These are phyloP conservation scores for Trissoscelio sp. DNA, from an alignment of 2,888 invertebrate species.

Conservation along the genomic window DNA sequence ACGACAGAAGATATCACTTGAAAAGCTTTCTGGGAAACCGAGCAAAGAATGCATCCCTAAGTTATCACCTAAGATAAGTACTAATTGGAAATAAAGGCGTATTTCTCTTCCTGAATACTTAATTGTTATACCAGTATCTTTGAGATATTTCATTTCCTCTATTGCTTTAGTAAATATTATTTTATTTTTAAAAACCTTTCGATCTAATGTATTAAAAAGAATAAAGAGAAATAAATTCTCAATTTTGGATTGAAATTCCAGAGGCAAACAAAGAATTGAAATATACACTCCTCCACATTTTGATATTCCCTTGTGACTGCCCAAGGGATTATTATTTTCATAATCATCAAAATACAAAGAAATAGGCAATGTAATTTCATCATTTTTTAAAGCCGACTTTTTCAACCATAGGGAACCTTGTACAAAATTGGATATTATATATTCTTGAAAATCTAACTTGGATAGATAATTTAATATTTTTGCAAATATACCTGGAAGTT, in stretches of 20 bases:
- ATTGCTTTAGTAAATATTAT: constrained; percentile 24
- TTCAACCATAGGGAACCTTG: constrained; percentile 33
- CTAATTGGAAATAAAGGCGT: constrained; percentile 17
- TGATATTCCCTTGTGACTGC: background rate
- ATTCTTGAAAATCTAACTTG: no score
- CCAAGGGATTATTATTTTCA: constrained; percentile 25
- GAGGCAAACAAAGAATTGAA: constrained; percentile 6
- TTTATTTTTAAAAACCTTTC: background rate
- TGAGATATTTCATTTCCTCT: background rate
- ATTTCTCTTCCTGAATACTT: background rate
- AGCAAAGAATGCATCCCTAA: constrained; percentile 12
- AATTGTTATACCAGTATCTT: constrained; percentile 32
- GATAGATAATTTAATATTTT: constrained; percentile 59
- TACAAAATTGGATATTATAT: constrained; percentile 56
- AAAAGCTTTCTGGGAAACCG: constrained; percentile 19
- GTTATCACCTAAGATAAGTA: constrained; percentile 32
- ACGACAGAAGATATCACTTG: background rate
- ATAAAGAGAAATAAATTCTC: constrained; percentile 2
- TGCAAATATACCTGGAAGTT: constrained; percentile 48
- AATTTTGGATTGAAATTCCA: constrained; percentile 6
- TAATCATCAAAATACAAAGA: constrained; percentile 33
- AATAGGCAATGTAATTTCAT: constrained; percentile 20
- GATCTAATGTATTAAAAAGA: constrained; percentile 23
- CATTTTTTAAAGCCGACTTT: background rate
- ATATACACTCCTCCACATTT: constrained; percentile 14